Base-by-base conservation (phyloP, 2,797 vertebrate species). In the Helicolenus hilgendorfi region DNA sequence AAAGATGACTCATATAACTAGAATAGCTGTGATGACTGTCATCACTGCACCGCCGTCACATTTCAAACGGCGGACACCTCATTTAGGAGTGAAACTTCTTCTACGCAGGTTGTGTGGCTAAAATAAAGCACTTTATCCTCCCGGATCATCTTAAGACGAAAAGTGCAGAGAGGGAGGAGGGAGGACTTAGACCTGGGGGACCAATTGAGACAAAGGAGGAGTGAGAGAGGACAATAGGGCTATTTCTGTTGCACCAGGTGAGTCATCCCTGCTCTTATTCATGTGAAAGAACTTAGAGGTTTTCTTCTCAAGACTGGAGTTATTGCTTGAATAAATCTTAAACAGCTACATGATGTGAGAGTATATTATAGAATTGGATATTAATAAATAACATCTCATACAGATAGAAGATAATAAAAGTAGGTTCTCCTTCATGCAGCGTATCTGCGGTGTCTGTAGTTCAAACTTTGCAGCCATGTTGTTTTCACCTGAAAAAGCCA, bases 231-330 rank as follows among this genome's bases (percentile, higher is more conserved):
- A 69, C 62, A 71, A 55, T 1, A 13, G 33, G 38, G 68, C 78
- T 87, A 64, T 85, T 91, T 59, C 72, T 88, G 83, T 20, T 63
- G 62, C 55, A 53, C 84, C 31, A 60, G 85, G 67, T 86, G 86
- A 90, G 77, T 93, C 93, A 93, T 89, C 64, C 63, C 62, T 33
- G 79, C 33, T 79, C 31, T 60, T 59, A 22, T 79, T 31, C n/a
- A 4, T 1, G 36, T 71, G 36, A 33, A 29, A 56, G 36, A 83
- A 53, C 7, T 20, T 1, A 26, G n/a, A 31, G n/a, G 45, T 24
- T 41, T 22, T 72, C 4, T 72, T 22, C 20, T n/a, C 8, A 14
- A 74, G 18, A 45, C 29, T 11, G n/a, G 45, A 24, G 11, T 63
- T 63, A 31, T 3, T 49, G 55, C 11, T 58, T 33, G 8, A 38